Base-by-base conservation (phyloP, 1,140 invertebrate genomes). In the Potamilus streckersoni region DNA sequence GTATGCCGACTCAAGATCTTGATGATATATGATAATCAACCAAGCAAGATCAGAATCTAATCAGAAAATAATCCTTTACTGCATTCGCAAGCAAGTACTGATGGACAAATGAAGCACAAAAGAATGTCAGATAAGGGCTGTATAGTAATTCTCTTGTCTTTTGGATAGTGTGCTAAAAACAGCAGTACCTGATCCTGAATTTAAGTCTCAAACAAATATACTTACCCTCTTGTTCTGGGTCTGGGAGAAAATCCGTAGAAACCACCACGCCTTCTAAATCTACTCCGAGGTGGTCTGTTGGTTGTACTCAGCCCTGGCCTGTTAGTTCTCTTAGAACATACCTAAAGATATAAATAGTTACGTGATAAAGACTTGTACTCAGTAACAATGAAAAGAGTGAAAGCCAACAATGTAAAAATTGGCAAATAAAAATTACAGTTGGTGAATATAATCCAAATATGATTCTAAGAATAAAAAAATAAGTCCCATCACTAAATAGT, bases 241-340 rank as follows among this genome's bases (percentile, higher is more conserved):
- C 80, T 74, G 58, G 82, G 71, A 60, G 75, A 69, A 76, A 82
- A 88, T 49, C 81, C 82, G 71, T 79, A 79, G 66, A 63, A 83
- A 16, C 83, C 81, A n/a, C 81, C 76, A 59, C 70, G 58, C 2
- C 82, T 68, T 57, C 85, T 20, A 23, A 94, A 93, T 79, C 95
- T 76, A 19, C 91, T 91, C 69, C 92, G 92, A 31, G 95, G 94
- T 68, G 94, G 95, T 85, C 97, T 93, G 90, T 99, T 98, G 69
- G 98, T 99, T 71, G 96, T 93, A 79, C 95, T 97, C 81, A 99
- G 93, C 57, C 98, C 98, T 68, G 98, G 98, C 85, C 96, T 93
- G 91, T 99, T 99, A 69, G 98, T 99, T 90, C 98, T 93, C 91
- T 99, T 99, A 15, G 95, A 94, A 93, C 95, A 95, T 66, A 99